phyloP scores from a whole-genome alignment of 2,888 invertebrate genomes.

The Parelbella ahira region DNA sequence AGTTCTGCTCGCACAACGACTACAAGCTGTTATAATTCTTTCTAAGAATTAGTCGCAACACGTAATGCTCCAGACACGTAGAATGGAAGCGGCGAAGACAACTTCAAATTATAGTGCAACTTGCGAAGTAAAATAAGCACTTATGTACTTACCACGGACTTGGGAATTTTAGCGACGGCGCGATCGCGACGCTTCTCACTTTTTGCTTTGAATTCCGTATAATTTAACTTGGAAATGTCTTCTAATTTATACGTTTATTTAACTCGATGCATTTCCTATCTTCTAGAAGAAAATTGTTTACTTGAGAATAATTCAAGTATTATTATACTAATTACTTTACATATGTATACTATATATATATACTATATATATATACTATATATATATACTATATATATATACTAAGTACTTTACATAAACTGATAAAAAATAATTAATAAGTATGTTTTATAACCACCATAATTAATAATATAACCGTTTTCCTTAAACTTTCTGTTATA shows the following conservation, averaged over 20 bases:
- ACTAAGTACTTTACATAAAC: too few relatives aligned
- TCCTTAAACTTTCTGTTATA: slow-evolving; percentile 2
- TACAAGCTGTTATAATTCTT: too few relatives aligned
- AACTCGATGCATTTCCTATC: slow-evolving; percentile 12
- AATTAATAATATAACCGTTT: too few relatives aligned
- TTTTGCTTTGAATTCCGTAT: slow-evolving; percentile 14
- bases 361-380: too few relatives aligned
- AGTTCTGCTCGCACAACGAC: too few relatives aligned
- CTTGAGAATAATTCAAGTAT: too few relatives aligned
- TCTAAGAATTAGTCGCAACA: slow-evolving; percentile 2
- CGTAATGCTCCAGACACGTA: slow-evolving; percentile 7
- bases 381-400: too few relatives aligned
- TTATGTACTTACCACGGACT: slow-evolving; percentile 16
- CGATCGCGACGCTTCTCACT: neutral
- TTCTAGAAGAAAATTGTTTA: slow-evolving; percentile 7
- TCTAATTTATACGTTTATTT: slow-evolving; percentile 8
- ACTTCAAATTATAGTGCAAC: slow-evolving; percentile 14
- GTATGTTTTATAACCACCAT: too few relatives aligned
- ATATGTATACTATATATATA: too few relatives aligned
- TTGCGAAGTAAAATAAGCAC: slow-evolving; percentile 19
- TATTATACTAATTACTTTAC: too few relatives aligned
- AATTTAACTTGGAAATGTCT: slow-evolving; percentile 14
- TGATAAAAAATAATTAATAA: too few relatives aligned
- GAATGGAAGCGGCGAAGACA: slow-evolving; percentile 7
- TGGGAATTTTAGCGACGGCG: slow-evolving; percentile 16